Percentiles rank a stretch among this genome's conserved stretches.
Conservation (phyloP, 1,140 invertebrate genomes). For the Mya arenaria region DNA sequence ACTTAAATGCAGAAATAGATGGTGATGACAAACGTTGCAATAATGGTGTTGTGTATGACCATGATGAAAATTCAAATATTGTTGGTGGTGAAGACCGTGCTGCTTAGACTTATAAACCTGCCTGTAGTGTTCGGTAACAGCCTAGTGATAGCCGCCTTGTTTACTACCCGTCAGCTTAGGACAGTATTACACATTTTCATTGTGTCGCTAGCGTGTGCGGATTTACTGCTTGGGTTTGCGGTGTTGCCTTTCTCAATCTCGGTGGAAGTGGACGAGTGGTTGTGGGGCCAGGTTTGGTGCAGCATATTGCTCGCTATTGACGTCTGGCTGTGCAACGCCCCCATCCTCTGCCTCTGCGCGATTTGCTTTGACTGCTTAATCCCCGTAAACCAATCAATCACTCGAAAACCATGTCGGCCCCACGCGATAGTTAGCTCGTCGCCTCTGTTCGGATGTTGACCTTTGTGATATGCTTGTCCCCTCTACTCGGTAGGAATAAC, state of each 20-base stretch:
- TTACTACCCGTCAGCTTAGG: conserved; percentile 92
- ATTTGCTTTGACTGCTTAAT: conserved; percentile 82
- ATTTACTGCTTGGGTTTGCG: conserved; percentile 79
- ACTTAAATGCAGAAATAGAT: no score
- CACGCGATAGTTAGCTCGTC: conserved; percentile 94
- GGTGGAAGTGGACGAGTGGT: conserved; percentile 75
- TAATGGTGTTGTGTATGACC: no score
- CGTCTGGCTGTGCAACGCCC: conserved; percentile 81
- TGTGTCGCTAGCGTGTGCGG: conserved; percentile 89
- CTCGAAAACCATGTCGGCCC: conserved; percentile 67
- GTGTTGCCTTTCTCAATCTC: conserved; percentile 80
- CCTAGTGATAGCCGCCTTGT: conserved; percentile 92
- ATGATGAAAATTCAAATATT: no score
- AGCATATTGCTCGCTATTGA: conserved; percentile 81
- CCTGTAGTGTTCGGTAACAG: conserved; percentile 87
- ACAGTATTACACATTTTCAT: conserved; percentile 98
- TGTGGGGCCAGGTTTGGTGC: conserved; percentile 79
- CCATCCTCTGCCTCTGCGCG: conserved; percentile 81
- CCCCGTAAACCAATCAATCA: conserved; percentile 79
- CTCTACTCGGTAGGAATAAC: conserved; percentile 95
- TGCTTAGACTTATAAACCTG: conserved; percentile 58
- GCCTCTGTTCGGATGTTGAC: conserved; percentile 96
- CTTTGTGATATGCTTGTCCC: conserved; percentile 98
- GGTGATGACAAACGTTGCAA: no score
- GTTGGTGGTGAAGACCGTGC: conserved; percentile 55